Base-by-base conservation (phyloP, 2,888 invertebrate genomes). In the Eulithis prunata region DNA sequence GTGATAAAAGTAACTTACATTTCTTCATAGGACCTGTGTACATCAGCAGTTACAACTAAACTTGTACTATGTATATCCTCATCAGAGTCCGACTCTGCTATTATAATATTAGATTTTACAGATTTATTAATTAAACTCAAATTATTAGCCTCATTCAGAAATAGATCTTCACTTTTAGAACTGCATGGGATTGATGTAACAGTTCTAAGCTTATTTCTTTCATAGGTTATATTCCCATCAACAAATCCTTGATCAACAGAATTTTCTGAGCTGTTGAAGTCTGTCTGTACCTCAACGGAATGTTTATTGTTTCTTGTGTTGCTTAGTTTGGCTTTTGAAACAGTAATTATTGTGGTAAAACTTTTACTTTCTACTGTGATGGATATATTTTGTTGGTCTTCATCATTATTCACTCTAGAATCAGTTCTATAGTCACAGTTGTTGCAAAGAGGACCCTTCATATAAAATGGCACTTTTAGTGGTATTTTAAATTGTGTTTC, bases 61-160 rank as follows among this genome's bases (percentile, higher is more conserved):
- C 78, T 74, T 38, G 75, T 78, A 68, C 79, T 78, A 45, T 69
- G 52, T 45, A 75, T 45, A 43, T 80, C 79, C 52, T 77, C 74
- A 71, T 89, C 89, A 77, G 82, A 84, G 47, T 90, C 90, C n/a
- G 90, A 87, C 67, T 89, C 89, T 63, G 81, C 79, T 73, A 89
- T 85, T 53, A 85, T 68, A 55, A 85, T 32, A 76, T 71, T 69
- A 64, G 72, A 75, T 8, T 63, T 59, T 38, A 55, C 38, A 43
- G 56, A 36, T 62, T 56, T 60, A 28, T 46, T 14, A 7, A n/a
- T 21, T 32, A 46, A 13, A 36, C 38, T 54, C 2, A 36, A 41
- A 51, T 52, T n/a, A 51, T 52, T n/a, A 54, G 47, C 57, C 43
- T 61, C 57, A 46, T 38, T 51, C 38, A 55, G 10, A 43, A 60